Evolutionary conservation across 2,888 invertebrate species (phyloP).

Genomic region (Embidobia sp.): DNA sequence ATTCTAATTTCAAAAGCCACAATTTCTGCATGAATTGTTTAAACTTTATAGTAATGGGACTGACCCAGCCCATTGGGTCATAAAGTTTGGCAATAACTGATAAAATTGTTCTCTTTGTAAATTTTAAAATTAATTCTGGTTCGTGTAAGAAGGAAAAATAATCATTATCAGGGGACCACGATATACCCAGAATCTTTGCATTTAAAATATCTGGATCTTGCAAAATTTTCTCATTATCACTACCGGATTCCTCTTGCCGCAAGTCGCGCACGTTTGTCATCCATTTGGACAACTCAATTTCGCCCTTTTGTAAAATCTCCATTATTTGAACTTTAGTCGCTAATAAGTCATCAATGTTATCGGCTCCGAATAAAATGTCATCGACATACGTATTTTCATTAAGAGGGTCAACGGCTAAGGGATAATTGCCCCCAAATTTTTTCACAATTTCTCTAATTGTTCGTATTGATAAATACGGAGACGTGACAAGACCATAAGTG

Average conservation of each 20-base stretch:
- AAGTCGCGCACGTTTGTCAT: neutral
- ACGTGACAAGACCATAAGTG: too few species aligned
- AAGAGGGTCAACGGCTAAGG: too few species aligned
- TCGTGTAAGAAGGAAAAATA: neutral
- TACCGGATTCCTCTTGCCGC: neutral
- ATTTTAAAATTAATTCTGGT: neutral
- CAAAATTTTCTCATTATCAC: neutral
- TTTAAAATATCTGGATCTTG: neutral
- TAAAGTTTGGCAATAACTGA: neutral
- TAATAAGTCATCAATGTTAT: too few species aligned
- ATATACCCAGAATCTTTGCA: neutral
- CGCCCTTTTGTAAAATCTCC: too few species aligned
- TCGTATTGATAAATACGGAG: too few species aligned
- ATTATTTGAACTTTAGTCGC: too few species aligned
- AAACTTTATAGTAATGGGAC: neutral
- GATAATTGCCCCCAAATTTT: too few species aligned
- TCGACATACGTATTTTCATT: too few species aligned
- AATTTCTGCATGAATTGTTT: neutral
- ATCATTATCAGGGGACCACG: neutral
- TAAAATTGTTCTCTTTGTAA: neutral
- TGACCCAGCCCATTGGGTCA: slow-evolving; percentile 3
- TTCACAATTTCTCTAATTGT: too few species aligned
- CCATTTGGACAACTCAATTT: neutral
- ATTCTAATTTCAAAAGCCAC: neutral
- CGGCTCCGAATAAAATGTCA: too few species aligned